Base-by-base conservation (phyloP, 2,113 vertebrate genomes). In the Pedetes capensis region DNA sequence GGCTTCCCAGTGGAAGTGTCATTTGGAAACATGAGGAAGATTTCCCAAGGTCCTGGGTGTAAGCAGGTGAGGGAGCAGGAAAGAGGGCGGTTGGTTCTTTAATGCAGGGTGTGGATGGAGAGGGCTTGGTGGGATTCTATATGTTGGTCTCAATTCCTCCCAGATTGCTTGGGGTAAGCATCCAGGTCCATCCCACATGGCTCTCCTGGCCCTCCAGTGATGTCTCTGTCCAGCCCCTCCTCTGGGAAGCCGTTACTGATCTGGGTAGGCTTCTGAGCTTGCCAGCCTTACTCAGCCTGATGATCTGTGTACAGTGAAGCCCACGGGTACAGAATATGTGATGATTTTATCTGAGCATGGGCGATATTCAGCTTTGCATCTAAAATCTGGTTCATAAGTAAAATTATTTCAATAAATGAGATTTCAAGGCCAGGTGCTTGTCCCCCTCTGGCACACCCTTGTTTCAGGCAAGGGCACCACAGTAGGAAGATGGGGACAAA, bases 381-480 rank as follows among this genome's bases (percentile, higher is more conserved):
- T 51, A 44, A 83, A 85, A 72, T 81, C 63, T 71, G 37, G 82
- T 61, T 82, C n/a, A 4, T 72, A 74, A 72, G 76, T 88, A 94
- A n/a, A 92, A 94, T 95, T 39, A 85, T 78, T 85, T 93, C 85
- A 82, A 81, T 90, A 85, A 96, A 95, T 71, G 85, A 64, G 89
- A 90, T 53, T 51, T 85, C 93, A 81, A 86, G 68, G 85, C 81
- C n/a, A 82, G 66, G 59, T 39, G 59, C 68, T 87, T 23, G 42
- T 14, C 44, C 69, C 23, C 2, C 57, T 78, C 22, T 66, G 49
- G 37, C 8, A 55, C 79, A 59, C n/a, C 16, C 82, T 82, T 57
- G 92, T 69, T 64, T 27, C 0, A 0, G 75, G n/a, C 89, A 89
- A 91, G 90, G 87, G 79, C 44, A 17, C 8, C 3, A 42, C 2